These are phyloP conservation scores for Leucoraja erinaceus DNA, from an alignment of 2,113 vertebrate species.

Conservation along the genomic window DNA sequence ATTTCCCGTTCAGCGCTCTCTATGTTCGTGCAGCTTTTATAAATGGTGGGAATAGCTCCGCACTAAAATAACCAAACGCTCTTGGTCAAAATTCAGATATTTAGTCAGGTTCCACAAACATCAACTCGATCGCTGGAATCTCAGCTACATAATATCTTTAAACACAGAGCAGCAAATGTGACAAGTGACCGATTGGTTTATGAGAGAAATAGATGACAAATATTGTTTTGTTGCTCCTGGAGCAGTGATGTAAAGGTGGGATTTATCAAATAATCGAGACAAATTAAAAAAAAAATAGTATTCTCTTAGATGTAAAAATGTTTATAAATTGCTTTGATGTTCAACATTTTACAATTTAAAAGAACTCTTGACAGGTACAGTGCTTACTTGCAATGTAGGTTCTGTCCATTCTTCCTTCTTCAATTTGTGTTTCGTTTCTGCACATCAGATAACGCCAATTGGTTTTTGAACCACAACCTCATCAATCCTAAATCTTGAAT, in stretches of 20 bases:
- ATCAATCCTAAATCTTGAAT: background rate
- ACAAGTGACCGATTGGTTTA: background rate
- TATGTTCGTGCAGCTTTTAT: background rate
- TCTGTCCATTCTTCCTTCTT: background rate
- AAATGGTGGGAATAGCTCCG: constrained; percentile 16
- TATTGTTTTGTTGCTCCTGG: background rate
- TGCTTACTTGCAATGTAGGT: too few relatives aligned
- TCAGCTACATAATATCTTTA: too few relatives aligned
- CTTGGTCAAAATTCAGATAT: background rate
- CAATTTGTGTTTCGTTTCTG: background rate
- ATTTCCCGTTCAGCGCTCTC: background rate
- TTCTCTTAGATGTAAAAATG: background rate
- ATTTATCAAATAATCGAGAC: background rate
- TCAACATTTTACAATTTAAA: too few relatives aligned
- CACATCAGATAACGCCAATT: background rate
- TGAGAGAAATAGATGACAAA: background rate
- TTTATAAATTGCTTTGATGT: background rate
- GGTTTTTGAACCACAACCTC: background rate
- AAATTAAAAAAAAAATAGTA: too few relatives aligned
- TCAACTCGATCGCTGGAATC: background rate
- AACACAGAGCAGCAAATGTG: background rate
- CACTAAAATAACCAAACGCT: background rate
- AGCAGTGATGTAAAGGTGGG: background rate
- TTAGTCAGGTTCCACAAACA: background rate
- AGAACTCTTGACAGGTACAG: background rate